Evolutionary conservation across 1,140 invertebrate species (phyloP).

Genomic region (Tetragnatha versicolor): DNA sequence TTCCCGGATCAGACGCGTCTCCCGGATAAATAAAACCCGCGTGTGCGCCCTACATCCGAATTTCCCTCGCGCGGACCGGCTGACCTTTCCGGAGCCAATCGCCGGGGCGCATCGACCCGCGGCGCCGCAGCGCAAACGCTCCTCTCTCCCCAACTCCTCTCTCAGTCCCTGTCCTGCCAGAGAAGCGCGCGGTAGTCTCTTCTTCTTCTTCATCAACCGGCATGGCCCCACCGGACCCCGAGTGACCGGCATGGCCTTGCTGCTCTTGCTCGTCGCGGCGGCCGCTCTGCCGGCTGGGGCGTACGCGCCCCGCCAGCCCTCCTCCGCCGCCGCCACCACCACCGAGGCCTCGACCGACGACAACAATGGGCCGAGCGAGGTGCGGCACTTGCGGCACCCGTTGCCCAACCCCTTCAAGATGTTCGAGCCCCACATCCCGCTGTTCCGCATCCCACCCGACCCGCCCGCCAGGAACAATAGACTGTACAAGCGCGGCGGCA

Average conservation of each 20-base stretch:
- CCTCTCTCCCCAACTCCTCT: not conserved
- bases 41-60: not conserved
- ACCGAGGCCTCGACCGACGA: not conserved
- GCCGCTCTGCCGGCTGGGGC: too few relatives aligned
- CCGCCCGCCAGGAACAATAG: too few relatives aligned
- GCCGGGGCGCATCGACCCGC: not conserved
- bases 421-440: not conserved
- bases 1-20: too few relatives aligned
- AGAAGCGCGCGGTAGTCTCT: not conserved
- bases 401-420: not conserved
- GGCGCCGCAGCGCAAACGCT: not conserved
- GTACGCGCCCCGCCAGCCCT: not conserved
- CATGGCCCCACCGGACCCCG: not conserved
- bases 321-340: not conserved
- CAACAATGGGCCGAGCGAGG: conserved; percentile 2
- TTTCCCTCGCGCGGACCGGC: not conserved
- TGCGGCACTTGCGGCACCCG: not conserved
- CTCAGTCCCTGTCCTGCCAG: not conserved
- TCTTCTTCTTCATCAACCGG: not conserved
- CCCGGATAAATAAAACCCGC: too few relatives aligned
- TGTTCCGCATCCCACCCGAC: not conserved
- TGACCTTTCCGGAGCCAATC: not conserved
- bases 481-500: too few relatives aligned
- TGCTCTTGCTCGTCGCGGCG: too few relatives aligned
- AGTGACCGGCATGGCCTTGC: not conserved